Evolutionary conservation across 1,140 invertebrate species (phyloP).

Genomic region (Neelides sp.): DNA sequence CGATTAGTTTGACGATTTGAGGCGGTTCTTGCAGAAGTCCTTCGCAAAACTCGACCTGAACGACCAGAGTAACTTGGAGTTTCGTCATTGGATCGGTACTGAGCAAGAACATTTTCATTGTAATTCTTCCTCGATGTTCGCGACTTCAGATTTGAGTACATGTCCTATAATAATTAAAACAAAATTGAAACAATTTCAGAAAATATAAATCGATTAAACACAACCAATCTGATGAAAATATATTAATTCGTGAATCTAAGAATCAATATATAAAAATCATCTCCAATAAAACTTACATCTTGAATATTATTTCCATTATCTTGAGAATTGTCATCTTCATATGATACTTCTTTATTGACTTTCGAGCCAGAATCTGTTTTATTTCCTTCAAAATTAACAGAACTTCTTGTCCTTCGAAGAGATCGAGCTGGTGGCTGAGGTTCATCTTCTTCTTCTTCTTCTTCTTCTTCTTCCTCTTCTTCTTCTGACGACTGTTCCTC

Average conservation of each 20-base stretch:
- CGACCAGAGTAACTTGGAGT: too few relatives aligned
- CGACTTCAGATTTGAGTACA: slow-evolving; percentile 10
- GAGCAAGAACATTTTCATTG: background rate
- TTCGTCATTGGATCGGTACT: background rate
- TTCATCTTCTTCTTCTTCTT: background rate
- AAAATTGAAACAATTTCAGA: background rate
- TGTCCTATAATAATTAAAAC: slow-evolving; percentile 5
- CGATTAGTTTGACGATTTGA: too few relatives aligned
- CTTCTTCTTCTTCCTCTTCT: background rate
- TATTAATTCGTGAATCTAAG: too few relatives aligned
- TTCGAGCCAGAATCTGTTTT: background rate
- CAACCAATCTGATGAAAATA: background rate
- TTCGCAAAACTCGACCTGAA: too few relatives aligned
- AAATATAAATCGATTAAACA: background rate
- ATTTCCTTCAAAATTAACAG: background rate
- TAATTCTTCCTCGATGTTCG: background rate
- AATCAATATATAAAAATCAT: too few relatives aligned
- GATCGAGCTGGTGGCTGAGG: background rate
- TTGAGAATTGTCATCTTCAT: too few relatives aligned
- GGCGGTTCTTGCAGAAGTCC: too few relatives aligned
- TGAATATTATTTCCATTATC: background rate
- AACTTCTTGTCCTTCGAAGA: too few relatives aligned
- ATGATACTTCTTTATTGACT: too few relatives aligned
- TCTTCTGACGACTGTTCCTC: background rate
- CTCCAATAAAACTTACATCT: background rate